Evolutionary conservation across 1,140 invertebrate genomes (phyloP), one percentile per base, ranked within the genome.

Genomic region (Hylaeus volcanicus): DNA sequence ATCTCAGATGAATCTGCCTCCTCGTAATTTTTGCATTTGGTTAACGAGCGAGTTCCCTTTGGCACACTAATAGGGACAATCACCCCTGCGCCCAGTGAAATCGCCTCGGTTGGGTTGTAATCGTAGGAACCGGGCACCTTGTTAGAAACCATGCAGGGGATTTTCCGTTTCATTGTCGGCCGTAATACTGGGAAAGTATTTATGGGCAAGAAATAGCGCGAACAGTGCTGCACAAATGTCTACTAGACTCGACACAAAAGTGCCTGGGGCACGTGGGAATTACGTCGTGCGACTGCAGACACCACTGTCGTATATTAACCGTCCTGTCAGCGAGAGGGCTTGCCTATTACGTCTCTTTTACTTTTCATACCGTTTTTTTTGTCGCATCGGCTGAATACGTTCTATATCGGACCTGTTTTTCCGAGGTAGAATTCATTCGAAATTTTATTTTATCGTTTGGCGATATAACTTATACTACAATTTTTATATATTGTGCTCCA

Each of bases 161-260:
- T 74, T 63, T 79, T 56, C 64, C 58, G 79, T 41, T 79, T 75
- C 64, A 53, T 56, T 71, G 68, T 56, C 70, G 63, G 79, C 78
- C 70, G 79, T 86, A 90, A 88, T 89, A 82, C 82, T 90, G 88
- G 83, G 89, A 90, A 90, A 85, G 79, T 89, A 85, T 87, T 88
- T 55, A 37, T 39, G 12, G 56, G 60, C 69, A 78, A 74, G 69
- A 80, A 86, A 77, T 74, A 71, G 61, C 48, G 55, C 60, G 84
- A 77, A 70, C 43, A 5, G 45, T 55, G 4, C 43, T 51, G 26
- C 51, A 81, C 69, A 81, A 85, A 81, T 77, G 58, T 53, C n/a
- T 43, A 15, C 55, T 53, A 8, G 51, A 48, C 45, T 71, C 12
- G 56, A 45, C 26, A 77, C 60, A 53, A 65, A 53, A 39, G 14